Conservation (phyloP, 2,888 invertebrate species). For the Scaptodrosophila latifasciaeformis region DNA sequence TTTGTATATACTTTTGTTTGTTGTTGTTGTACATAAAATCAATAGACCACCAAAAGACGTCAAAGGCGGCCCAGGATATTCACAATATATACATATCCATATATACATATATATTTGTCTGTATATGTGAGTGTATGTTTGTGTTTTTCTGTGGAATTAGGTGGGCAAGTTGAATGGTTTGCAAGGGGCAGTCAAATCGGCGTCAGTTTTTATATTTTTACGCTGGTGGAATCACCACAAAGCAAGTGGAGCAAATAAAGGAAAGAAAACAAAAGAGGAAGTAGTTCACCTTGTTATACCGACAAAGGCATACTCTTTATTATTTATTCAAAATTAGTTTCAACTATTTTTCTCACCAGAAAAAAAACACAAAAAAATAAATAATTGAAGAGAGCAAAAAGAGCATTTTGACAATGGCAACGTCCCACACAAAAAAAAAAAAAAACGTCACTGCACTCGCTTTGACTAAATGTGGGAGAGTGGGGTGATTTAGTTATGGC, state of each 20-base stretch:
- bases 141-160: background rate
- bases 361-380: too few species aligned
- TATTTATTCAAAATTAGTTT: too few species aligned
- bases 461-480: too few species aligned
- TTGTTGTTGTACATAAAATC: conserved; percentile 35
- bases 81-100: conserved; percentile 7
- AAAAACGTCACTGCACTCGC: conserved; percentile 7
- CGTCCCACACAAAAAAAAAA: conserved; percentile 30
- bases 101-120: conserved; percentile 1
- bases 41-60: conserved; percentile 35
- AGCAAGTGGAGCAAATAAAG: conserved; percentile 25
- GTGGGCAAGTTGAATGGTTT: background rate
- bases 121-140: conserved; percentile 6
- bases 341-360: too few species aligned
- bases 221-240: too few species aligned
- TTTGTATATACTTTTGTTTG: too few species aligned
- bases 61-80: conserved; percentile 38
- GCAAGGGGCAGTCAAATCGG: conserved; percentile 27
- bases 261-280: conserved; percentile 30
- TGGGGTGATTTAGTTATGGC: too few species aligned
- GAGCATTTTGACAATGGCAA: conserved; percentile 20
- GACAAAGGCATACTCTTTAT: too few species aligned
- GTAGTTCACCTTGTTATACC: too few species aligned
- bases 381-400: too few species aligned
- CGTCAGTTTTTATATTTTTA: conserved; percentile 32